Evolutionary conservation across 2,888 invertebrate species (phyloP), one percentile per base, ranked within the genome.

Genomic region (Rhyacophila evoluta): DNA sequence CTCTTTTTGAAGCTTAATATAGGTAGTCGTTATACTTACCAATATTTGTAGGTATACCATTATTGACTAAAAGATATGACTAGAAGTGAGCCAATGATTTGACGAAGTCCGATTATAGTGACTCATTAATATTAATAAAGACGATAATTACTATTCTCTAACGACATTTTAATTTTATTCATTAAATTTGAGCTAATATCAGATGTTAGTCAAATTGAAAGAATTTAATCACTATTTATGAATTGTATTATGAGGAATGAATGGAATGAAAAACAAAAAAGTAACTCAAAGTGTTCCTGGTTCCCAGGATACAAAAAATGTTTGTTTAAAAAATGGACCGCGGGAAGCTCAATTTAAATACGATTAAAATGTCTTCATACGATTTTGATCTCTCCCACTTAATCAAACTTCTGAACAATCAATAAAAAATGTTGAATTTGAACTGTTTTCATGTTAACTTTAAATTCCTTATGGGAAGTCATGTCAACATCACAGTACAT

Each of bases 401-500:
- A 19, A 55, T 55, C 55, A 55, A 69, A 69, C 29, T 33, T 69
- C 29, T 69, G 69, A 29, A 69, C 28, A 29, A 69, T 33, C 69
- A 69, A 29, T 69, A 29, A 28, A 69, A 12, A 69, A 29, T 12
- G 55, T 12, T 55, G 25, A 8, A 55, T 55, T 55, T 8, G 19
- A 55, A 25, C 4, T 55, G 19, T 19, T 55, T 2, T 6, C 19
- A 19, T 55, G 10, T 55, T 25, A 55, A 55, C 6, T 55, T 55
- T 55, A 19, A 6, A 55, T 55, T 19, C 25, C 8, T 55, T 69
- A 38, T 27, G 68, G 12, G 70, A 70, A 41, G 74, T 74, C 74
- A 70, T 74, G 78, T 78, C 78, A 78, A 74, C 74, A 74, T 33
- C 67, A 78, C 74, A 41, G 74, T 78, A 70, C 74, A 78, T 78